A percentile compares a stretch with the other conserved stretches of the same genome.
Conservation (phyloP, 2,113 vertebrate genomes). For the Menidia beryllina region DNA sequence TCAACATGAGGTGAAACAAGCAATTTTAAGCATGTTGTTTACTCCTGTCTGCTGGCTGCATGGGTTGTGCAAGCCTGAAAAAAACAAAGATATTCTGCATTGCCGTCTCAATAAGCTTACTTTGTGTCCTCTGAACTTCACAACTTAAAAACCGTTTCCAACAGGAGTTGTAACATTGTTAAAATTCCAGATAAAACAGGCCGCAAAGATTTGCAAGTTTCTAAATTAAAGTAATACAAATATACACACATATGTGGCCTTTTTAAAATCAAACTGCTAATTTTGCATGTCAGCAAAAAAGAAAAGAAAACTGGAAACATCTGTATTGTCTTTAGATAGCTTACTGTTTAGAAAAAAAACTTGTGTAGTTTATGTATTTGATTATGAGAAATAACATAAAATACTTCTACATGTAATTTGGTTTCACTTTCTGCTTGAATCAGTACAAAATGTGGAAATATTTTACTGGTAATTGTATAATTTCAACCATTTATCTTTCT, state of each 20-base stretch:
- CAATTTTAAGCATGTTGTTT: constrained; percentile 4
- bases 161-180: background rate
- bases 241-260: background rate
- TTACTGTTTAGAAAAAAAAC: too few species aligned
- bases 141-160: background rate
- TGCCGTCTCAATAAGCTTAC: constrained; percentile 11
- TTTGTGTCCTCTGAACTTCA: background rate
- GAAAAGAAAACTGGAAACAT: too few species aligned
- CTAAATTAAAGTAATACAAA: background rate
- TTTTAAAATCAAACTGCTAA: background rate
- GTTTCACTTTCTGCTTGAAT: too few species aligned
- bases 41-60: constrained; percentile 9
- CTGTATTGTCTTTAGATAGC: too few species aligned
- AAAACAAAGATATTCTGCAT: constrained; percentile 15
- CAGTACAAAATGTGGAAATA: background rate
- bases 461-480: background rate
- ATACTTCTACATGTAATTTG: too few species aligned
- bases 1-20: constrained; percentile 12
- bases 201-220: background rate
- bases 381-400: too few species aligned
- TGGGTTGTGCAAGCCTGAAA: background rate
- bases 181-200: background rate
- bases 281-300: background rate
- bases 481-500: background rate
- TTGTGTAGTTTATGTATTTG: too few species aligned